Evolutionary conservation across 2,113 vertebrate genomes (phyloP).

Genomic region (Tretioscincus oriximinensis): DNA sequence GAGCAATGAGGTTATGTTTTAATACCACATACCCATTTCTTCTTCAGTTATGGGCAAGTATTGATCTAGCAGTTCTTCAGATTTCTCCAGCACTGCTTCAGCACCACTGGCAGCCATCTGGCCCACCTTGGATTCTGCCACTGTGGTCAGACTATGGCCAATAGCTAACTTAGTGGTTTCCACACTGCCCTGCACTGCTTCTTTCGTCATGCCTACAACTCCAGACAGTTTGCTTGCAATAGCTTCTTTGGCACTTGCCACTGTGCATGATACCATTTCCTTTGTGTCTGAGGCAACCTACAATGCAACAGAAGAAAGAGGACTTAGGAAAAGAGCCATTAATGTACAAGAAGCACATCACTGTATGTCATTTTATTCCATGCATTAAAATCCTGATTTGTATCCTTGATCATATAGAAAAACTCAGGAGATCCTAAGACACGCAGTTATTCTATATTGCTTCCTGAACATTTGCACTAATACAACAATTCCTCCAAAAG

Average conservation of each 20-base stretch:
- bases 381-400: too few species aligned
- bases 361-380: too few species aligned
- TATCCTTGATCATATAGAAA: too few species aligned
- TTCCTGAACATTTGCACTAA: too few species aligned
- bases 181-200: slow-evolving; percentile 72
- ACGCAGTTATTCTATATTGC: too few species aligned
- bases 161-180: slow-evolving; percentile 78
- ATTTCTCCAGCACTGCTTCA: slow-evolving; percentile 74
- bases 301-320: neutral
- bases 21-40: slow-evolving; percentile 80
- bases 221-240: slow-evolving; percentile 62
- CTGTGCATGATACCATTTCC: slow-evolving; percentile 47
- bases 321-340: neutral
- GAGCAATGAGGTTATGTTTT: neutral
- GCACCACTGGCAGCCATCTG: slow-evolving; percentile 84
- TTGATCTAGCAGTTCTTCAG: slow-evolving; percentile 80
- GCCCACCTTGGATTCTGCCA: slow-evolving; percentile 76
- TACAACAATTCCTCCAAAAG: too few species aligned
- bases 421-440: too few species aligned
- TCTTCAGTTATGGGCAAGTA: slow-evolving; percentile 80
- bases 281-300: slow-evolving; percentile 70
- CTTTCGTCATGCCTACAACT: slow-evolving; percentile 54
- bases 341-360: neutral
- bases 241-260: slow-evolving; percentile 75
- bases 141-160: slow-evolving; percentile 71